Evolutionary conservation across 1,140 invertebrate species (phyloP), one percentile per base, ranked within the genome.

Genomic region (Galleria mellonella): DNA sequence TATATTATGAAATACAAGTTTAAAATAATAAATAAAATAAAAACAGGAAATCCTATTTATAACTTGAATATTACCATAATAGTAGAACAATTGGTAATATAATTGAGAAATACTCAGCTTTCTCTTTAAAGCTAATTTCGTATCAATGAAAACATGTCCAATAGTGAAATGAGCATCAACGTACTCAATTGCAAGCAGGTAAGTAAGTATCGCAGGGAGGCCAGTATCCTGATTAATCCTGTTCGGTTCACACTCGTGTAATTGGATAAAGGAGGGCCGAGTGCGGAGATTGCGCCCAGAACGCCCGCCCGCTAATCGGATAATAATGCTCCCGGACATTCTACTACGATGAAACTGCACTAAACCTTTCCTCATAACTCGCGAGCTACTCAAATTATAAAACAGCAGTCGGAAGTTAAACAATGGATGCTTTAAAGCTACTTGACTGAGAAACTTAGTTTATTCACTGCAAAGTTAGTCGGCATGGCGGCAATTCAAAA

Each of bases 181-280:
- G 15, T 15, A 8, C 36, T 38, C 36, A 12, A 23, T 38, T 15
- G 36, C 9, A 38, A 14, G 17, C 36, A 23, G 17, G 6, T 6
- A 23, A 23, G 17, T 23, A 23, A 23, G 17, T 23, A 23, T 23
- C 27, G 29, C 15, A 9, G 42, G 53, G 41, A 15, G 39, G 29
- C 33, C 38, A 29, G 52, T 50, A 58, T 54, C 62, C 55, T 52
- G 50, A 55, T 48, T 76, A 74, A 79, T 76, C 65, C 71, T 56
- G 62, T 60, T 53, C 65, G 67, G 64, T 72, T 75, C 72, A 79
- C 75, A 79, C 73, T 77, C 57, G 36, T 62, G 66, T 81, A 81
- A 81, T 81, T 77, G 76, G 73, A 81, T 81, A 66, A 81, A 73
- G 66, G 70, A 67, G 69, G 60, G 59, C 61, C 61, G 57, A 23